These are phyloP conservation scores for Eupleurogrammus muticus DNA, from an alignment of 2,797 vertebrate species.

Conservation along the genomic window DNA sequence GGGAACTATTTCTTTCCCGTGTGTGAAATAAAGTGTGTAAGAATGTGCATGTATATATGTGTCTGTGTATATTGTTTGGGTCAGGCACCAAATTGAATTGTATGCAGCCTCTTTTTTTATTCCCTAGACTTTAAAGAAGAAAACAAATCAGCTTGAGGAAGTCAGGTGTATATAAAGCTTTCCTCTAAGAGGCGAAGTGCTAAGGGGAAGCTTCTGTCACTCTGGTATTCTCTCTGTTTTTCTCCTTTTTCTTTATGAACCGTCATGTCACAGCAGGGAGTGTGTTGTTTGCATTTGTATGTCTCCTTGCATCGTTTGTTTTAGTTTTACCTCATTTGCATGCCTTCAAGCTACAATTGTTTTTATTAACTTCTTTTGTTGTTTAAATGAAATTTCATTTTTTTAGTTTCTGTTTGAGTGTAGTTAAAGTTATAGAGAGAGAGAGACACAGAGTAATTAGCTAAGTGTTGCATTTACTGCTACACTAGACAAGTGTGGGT, in stretches of 20 bases:
- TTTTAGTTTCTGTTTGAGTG: constrained; percentile 25
- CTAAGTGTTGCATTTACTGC: constrained; percentile 71
- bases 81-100: constrained; percentile 62
- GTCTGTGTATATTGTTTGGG: constrained; percentile 45
- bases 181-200: constrained; percentile 30
- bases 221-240: not conserved
- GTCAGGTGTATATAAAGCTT: constrained; percentile 41
- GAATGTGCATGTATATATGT: constrained; percentile 20
- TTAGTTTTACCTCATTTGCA: constrained; percentile 6
- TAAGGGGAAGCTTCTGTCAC: constrained; percentile 18
- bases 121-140: constrained; percentile 33
- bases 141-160: constrained; percentile 37
- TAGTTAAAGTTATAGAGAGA: constrained; percentile 37
- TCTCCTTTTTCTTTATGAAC: constrained; percentile 17
- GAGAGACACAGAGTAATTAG: constrained; percentile 66
- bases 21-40: constrained; percentile 39
- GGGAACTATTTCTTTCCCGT: constrained; percentile 61
- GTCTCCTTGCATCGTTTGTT: constrained; percentile 26
- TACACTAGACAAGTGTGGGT: constrained; percentile 6
- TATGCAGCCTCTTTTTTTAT: constrained; percentile 56
- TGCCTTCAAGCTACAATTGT: constrained; percentile 29
- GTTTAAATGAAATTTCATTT: constrained; percentile 10
- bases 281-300: constrained; percentile 7
- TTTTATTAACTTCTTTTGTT: constrained; percentile 27
- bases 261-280: constrained; percentile 3